phyloP scores from a whole-genome alignment of 2,797 vertebrate genomes.

The Anguilla obscura region DNA sequence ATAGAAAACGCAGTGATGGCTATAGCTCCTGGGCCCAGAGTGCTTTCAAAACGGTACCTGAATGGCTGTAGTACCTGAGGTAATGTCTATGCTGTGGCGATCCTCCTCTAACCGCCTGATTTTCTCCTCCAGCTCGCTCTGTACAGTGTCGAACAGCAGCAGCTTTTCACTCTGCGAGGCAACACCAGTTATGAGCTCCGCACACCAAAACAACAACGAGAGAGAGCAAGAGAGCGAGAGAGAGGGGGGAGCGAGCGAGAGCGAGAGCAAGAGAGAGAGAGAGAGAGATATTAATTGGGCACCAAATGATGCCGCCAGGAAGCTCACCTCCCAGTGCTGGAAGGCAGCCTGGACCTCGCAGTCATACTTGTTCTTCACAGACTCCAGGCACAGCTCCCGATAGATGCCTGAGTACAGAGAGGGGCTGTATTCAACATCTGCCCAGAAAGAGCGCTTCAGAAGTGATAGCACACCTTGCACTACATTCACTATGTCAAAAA shows the following conservation, averaged over 20 bases:
- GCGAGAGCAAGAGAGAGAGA: neutral
- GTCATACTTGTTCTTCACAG: constrained; percentile 95
- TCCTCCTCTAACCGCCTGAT: constrained; percentile 95
- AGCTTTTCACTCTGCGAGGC: constrained; percentile 90
- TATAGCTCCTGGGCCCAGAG: neutral
- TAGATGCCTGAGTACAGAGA: constrained; percentile 73
- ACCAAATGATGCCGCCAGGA: neutral
- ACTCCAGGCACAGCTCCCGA: constrained; percentile 79
- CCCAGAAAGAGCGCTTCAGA: neutral
- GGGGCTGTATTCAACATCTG: neutral
- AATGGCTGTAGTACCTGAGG: constrained; percentile 79
- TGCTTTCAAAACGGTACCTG: neutral
- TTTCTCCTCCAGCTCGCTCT: constrained; percentile 97
- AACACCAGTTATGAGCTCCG: constrained; percentile 31
- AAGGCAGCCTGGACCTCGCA: constrained; percentile 98
- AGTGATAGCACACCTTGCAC: neutral
- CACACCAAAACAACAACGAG: no score
- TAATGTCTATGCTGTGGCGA: constrained; percentile 94
- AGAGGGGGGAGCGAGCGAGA: neutral
- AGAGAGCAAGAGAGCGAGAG: neutral
- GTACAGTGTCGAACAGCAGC: constrained; percentile 93
- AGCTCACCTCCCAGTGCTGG: constrained; percentile 95
- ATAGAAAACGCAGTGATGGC: neutral
- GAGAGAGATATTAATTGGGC: neutral
- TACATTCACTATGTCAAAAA: neutral